Conservation (phyloP, 2,888 invertebrate genomes). For the Melanotus villosus region DNA sequence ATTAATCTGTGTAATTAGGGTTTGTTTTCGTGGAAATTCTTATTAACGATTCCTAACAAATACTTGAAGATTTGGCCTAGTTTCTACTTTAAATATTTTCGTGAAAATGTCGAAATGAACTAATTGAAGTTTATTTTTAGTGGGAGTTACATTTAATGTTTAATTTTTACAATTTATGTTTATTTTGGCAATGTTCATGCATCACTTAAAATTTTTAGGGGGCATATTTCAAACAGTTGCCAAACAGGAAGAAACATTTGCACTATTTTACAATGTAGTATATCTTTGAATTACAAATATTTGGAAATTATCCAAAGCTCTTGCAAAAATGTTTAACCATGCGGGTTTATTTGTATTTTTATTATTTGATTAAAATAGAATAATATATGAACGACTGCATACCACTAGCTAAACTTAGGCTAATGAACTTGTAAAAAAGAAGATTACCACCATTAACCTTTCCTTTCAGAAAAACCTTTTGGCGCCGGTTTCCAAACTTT, state of each 20-base stretch:
- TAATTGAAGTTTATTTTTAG: too few species aligned
- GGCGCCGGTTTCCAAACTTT: too few species aligned
- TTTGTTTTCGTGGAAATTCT: too few species aligned
- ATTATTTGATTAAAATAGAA: conserved; percentile 22
- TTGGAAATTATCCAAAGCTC: conserved; percentile 12
- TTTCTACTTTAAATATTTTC: too few species aligned
- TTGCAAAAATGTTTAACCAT: not conserved
- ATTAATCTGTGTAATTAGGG: too few species aligned
- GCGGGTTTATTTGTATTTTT: conserved; percentile 1
- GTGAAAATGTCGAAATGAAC: too few species aligned
- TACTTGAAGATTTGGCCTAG: too few species aligned
- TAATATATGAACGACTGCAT: conserved; percentile 9
- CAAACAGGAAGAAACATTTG: not conserved
- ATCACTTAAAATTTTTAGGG: too few species aligned
- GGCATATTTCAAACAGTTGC: not conserved
- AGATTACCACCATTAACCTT: not conserved
- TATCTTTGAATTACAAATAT: not conserved
- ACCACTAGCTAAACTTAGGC: conserved; percentile 1
- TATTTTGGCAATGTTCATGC: too few species aligned
- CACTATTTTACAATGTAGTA: not conserved
- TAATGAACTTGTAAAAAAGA: conserved; percentile 4
- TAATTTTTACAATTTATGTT: too few species aligned
- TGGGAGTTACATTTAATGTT: too few species aligned
- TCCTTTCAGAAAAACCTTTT: not conserved
- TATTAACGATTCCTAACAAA: too few species aligned